Conservation (phyloP, 2,888 invertebrate species). For the Zaprionus bogoriensis region DNA sequence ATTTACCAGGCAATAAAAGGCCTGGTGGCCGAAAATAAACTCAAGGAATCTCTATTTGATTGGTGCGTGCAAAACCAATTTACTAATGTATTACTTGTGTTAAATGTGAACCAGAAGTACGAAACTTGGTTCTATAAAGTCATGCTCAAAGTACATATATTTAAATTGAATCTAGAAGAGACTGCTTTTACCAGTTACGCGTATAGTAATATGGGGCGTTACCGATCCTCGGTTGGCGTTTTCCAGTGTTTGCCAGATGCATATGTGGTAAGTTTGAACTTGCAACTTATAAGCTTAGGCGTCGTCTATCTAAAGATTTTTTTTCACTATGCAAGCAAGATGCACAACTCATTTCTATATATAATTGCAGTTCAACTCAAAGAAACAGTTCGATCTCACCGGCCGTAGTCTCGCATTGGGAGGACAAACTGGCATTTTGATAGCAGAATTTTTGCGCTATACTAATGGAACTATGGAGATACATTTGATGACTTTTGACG, state of each 20-base stretch:
- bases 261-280: conserved; percentile 19
- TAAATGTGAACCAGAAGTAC: no score
- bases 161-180: no score
- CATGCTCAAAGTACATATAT: not conserved
- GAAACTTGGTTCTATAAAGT: not conserved
- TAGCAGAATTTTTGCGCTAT: not conserved
- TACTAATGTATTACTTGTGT: rapidly evolving
- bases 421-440: conserved; percentile 2
- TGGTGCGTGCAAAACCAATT: not conserved
- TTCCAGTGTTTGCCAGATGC: conserved; percentile 6
- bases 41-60: not conserved
- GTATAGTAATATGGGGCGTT: not conserved
- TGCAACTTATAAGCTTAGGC: no score
- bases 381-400: not conserved
- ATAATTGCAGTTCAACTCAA: conserved; percentile 7
- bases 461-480: not conserved
- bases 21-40: not conserved
- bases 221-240: not conserved
- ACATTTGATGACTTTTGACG: not conserved
- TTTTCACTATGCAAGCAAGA: no score
- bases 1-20: not conserved
- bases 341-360: no score
- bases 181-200: no score
- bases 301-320: no score
- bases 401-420: not conserved